phyloP scores from a whole-genome alignment of 2,888 invertebrate species.

The Halictus ligatus region DNA sequence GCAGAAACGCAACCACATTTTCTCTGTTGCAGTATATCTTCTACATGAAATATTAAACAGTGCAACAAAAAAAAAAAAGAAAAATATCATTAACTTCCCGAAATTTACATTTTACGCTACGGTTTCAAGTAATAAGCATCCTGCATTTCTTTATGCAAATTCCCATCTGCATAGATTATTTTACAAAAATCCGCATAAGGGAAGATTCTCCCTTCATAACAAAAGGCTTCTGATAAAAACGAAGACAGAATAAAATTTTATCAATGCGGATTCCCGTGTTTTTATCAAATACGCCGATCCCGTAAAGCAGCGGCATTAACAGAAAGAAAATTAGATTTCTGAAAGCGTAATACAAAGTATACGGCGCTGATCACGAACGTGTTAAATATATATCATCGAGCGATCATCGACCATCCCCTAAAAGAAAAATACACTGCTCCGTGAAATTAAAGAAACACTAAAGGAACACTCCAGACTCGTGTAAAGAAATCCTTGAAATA shows the following conservation, averaged over 20 bases:
- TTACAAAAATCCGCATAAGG: background rate
- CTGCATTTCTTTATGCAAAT: background rate
- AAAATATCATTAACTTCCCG: background rate
- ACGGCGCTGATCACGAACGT: background rate
- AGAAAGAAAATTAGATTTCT: background rate
- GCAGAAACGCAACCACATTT: background rate
- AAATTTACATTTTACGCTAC: background rate
- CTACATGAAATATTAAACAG: slow-evolving; percentile 5
- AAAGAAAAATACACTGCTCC: background rate
- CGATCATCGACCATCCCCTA: background rate
- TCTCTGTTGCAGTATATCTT: background rate
- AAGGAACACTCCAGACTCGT: background rate
- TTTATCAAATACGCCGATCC: background rate
- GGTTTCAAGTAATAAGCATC: background rate
- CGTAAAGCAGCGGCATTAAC: background rate
- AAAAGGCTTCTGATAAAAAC: background rate
- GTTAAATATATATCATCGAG: background rate
- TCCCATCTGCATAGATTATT: background rate
- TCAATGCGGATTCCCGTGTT: background rate
- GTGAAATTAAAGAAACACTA: background rate
- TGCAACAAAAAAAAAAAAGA: background rate
- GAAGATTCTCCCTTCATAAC: background rate
- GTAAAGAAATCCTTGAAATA: slow-evolving; percentile 1
- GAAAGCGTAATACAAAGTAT: background rate
- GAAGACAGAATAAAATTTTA: background rate